Conservation (phyloP, 2,797 vertebrate genomes). For the Lepidocolaptes lacrymiger region DNA sequence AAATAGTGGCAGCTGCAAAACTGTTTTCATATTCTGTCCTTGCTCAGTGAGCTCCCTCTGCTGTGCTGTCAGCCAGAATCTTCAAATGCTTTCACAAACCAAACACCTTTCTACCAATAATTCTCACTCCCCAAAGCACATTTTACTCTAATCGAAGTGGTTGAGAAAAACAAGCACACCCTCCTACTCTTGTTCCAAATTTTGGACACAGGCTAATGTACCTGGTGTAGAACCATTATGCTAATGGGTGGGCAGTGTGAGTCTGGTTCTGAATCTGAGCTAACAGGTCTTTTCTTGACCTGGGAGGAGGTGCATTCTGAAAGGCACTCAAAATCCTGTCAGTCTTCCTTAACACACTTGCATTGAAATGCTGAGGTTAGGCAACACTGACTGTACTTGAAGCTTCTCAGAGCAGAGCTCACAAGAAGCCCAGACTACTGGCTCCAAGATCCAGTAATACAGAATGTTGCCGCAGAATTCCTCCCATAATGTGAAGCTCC, state of each 20-base stretch:
- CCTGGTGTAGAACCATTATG: too few relatives aligned
- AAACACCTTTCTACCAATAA: neutral
- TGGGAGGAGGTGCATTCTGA: neutral
- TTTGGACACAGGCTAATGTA: neutral
- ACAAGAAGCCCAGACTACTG: neutral
- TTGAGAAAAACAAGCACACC: neutral
- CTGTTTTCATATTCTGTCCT: neutral
- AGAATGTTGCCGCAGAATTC: neutral
- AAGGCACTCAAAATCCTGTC: neutral
- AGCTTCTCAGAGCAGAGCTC: neutral
- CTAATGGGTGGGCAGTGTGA: rapidly evolving
- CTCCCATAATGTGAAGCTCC: neutral
- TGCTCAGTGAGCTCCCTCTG: neutral
- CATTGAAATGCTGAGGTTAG: neutral
- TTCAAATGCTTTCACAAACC: neutral
- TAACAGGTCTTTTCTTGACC: neutral
- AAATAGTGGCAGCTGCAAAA: neutral
- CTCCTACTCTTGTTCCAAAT: neutral
- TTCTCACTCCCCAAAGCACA: neutral
- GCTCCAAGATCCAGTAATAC: neutral
- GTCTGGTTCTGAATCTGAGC: neutral
- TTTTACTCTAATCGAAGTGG: neutral
- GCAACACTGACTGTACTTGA: neutral
- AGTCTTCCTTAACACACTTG: neutral
- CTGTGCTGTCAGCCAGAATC: neutral